phyloP scores from a whole-genome alignment of 1,140 invertebrate genomes.

The Eriocheir sinensis region DNA sequence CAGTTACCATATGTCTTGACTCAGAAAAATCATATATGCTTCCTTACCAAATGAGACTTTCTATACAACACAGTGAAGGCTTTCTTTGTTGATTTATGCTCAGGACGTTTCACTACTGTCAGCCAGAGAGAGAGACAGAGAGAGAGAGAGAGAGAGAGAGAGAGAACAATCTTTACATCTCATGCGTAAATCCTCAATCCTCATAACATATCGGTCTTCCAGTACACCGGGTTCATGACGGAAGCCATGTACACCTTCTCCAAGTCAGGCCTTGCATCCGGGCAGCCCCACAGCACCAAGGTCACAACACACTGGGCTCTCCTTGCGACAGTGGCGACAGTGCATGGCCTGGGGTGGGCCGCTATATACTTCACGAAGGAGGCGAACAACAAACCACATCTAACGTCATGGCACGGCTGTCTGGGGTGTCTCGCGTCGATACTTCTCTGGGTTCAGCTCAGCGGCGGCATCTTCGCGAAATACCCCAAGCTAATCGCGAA shows the following conservation, averaged over 20 bases:
- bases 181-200: not conserved
- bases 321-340: not conserved
- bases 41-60: too few relatives aligned
- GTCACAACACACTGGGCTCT: conserved; percentile 52
- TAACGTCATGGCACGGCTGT: conserved; percentile 51
- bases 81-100: too few relatives aligned
- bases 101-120: not conserved
- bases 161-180: not conserved
- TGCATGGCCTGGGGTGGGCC: conserved; percentile 36
- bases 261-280: conserved; percentile 32
- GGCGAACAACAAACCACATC: conserved; percentile 40
- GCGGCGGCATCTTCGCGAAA: conserved; percentile 18
- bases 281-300: conserved; percentile 28
- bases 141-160: not conserved
- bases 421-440: not conserved
- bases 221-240: conserved; percentile 65
- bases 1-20: too few relatives aligned
- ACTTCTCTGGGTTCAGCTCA: conserved; percentile 6
- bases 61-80: too few relatives aligned
- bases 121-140: not conserved
- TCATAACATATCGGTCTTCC: not conserved
- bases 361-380: conserved; percentile 66
- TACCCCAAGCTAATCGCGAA: conserved; percentile 40
- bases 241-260: conserved; percentile 59
- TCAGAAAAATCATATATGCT: too few relatives aligned